phyloP scores from a whole-genome alignment of 2,797 vertebrate genomes.

The Ctenosaura bakeri region DNA sequence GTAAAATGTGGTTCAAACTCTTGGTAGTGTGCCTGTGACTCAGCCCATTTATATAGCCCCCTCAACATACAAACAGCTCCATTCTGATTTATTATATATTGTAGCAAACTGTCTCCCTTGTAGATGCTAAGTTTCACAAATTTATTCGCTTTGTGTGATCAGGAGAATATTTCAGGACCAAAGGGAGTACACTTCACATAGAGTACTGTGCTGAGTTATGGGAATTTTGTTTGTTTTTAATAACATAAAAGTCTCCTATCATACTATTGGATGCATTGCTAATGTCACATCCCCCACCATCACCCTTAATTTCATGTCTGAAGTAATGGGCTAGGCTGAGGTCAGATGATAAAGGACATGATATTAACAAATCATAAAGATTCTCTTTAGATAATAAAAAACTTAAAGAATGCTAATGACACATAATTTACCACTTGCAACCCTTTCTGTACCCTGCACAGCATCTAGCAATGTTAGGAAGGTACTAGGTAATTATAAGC shows the following conservation, averaged over 20 bases:
- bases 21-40: conserved; percentile 5
- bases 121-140: conserved; percentile 59
- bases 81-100: conserved; percentile 60
- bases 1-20: conserved; percentile 36
- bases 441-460: conserved; percentile 20
- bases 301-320: conserved; percentile 32
- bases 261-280: background rate
- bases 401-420: conserved; percentile 28
- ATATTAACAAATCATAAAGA: conserved; percentile 37
- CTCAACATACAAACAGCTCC: conserved; percentile 35
- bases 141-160: conserved; percentile 48
- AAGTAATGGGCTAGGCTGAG: conserved; percentile 15
- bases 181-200: conserved; percentile 8
- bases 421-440: conserved; percentile 31
- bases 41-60: background rate
- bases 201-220: conserved; percentile 35
- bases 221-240: conserved; percentile 26
- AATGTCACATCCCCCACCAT: background rate
- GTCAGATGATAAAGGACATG: conserved; percentile 19
- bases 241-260: conserved; percentile 43
- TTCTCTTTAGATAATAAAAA: conserved; percentile 19
- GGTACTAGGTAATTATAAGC: conserved; percentile 40
- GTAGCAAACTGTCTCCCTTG: conserved; percentile 39
- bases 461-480: conserved; percentile 28
- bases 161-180: conserved; percentile 44